These are phyloP conservation scores for Micrasema longulum DNA, from an alignment of 1,140 invertebrate genomes.

Conservation along the genomic window DNA sequence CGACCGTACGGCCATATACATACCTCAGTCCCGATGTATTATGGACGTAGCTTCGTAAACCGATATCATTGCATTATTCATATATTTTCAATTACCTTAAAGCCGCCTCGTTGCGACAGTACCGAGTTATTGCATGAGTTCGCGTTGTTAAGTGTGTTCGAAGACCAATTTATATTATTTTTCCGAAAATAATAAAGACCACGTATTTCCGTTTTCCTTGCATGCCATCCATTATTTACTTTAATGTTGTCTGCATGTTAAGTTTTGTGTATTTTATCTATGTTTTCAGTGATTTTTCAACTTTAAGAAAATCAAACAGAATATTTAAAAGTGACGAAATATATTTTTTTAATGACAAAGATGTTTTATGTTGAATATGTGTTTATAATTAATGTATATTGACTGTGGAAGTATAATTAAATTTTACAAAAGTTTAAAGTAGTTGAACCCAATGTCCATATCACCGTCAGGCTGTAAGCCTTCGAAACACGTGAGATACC, in stretches of 20 bases:
- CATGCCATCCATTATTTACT: constrained; percentile 29
- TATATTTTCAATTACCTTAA: constrained; percentile 39
- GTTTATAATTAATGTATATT: too few relatives aligned
- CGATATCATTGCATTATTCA: constrained; percentile 45
- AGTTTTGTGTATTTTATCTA: background rate
- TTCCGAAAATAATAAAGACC: background rate
- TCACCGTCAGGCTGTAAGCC: constrained; percentile 15
- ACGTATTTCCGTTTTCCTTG: constrained; percentile 1
- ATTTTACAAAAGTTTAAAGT: too few relatives aligned
- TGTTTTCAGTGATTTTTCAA: too few relatives aligned
- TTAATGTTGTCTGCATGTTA: constrained; percentile 32
- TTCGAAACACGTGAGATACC: constrained; percentile 4
- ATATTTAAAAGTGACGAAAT: too few relatives aligned
- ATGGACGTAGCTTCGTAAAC: constrained; percentile 36
- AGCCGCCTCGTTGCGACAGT: constrained; percentile 22
- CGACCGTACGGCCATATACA: constrained; percentile 13
- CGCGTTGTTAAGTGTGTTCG: constrained; percentile 20
- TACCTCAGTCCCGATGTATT: constrained; percentile 2
- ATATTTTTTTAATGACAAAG: too few relatives aligned
- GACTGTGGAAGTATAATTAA: too few relatives aligned
- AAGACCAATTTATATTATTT: constrained; percentile 25
- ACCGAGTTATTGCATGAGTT: constrained; percentile 35
- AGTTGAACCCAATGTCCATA: background rate
- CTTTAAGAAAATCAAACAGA: too few relatives aligned
- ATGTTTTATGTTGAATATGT: too few relatives aligned